Evolutionary conservation across 2,797 vertebrate species (phyloP), one percentile per base, ranked within the genome.

Genomic region (Malacoctenus gilli): DNA sequence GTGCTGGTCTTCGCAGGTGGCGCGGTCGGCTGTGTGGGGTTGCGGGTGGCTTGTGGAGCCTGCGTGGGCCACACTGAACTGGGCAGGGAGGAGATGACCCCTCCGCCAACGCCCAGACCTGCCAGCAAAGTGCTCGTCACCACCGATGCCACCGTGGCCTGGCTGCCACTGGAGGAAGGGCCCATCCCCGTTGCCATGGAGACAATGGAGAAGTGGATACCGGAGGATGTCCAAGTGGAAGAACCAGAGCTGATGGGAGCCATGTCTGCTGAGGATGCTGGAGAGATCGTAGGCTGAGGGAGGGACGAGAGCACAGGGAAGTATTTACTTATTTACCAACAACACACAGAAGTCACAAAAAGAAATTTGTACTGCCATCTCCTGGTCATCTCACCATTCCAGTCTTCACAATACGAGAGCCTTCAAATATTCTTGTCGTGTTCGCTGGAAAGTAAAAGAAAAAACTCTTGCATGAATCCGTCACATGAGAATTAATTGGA

Each of bases 201-300:
- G 55, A 99, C 96, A 0, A 99, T 97, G 14, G 96, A 98, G 90
- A 99, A 98, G 56, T 96, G 95, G 72, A 98, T 94, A 65, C 97
- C 97, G 0, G 97, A 97, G 60, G 96, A 96, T 0, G 96, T 96
- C 96, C 96, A 99, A 3, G 97, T 98, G 32, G 97, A 99, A 42
- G 97, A 98, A 53, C 97, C 96, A 0, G 97, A 99, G 85, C 97
- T 99, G 91, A 99, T 99, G 59, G 96, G 97, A 62, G 97, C 96
- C 97, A 99, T 99, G 87, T 99, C 97, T 0, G 97, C 96, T 0
- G 97, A 97, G 42, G 97, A 97, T 43, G 94, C 95, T 37, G 97
- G 95, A 73, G 96, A 98, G 5, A 93, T 93, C 1, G 97, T 99
- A 42, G 96, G 96, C 96, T 99, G 90, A 64, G 61, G 73, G 50